Base-by-base conservation (phyloP, 2,113 vertebrate genomes). In the Propithecus coquereli region DNA sequence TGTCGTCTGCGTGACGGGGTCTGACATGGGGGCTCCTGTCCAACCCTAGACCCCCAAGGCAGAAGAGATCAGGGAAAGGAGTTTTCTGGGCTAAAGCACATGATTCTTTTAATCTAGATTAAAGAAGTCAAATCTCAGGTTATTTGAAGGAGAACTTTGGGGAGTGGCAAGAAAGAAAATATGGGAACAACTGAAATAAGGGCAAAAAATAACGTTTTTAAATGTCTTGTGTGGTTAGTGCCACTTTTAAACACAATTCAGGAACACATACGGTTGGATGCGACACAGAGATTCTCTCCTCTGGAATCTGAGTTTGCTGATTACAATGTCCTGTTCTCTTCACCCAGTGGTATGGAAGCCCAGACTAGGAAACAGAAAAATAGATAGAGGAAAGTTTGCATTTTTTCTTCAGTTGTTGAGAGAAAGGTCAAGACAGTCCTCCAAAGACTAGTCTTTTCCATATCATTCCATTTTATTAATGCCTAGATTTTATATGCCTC, bases 101-200 rank as follows among this genome's bases (percentile, higher is more conserved):
- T 90, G 68, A 81, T 79, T n/a, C 23, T 88, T 93, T 94, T 70
- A 94, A 85, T 74, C 7, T 7, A 84, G 65, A 94, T 81, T 88
- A 30, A 84, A 83, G 20, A 83, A 63, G 59, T 90, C 52, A 80
- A 88, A 81, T 77, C 87, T 96, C 30, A 87, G 47, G 40, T 90
- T 23, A 76, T 70, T 95, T 66, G 37, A 59, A 95, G 76, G 40
- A 45, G 27, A 90, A 76, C 54, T 81, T 87, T 87, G 85, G 92
- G 73, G 59, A 82, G 40, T 66, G 88, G 14, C 3, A 52, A 25
- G n/a, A 93, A 85, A 54, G n/a, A 79, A 91, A 89, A 88, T 80
- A 86, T 22, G 66, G 22, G 22, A 90, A 84, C 82, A 94, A 77
- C 18, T 88, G 45, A 89, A 86, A 79, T 89, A 94, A 94, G 34